These are phyloP conservation scores for Poecilus cupreus DNA, from an alignment of 2,888 invertebrate species.

Conservation along the genomic window DNA sequence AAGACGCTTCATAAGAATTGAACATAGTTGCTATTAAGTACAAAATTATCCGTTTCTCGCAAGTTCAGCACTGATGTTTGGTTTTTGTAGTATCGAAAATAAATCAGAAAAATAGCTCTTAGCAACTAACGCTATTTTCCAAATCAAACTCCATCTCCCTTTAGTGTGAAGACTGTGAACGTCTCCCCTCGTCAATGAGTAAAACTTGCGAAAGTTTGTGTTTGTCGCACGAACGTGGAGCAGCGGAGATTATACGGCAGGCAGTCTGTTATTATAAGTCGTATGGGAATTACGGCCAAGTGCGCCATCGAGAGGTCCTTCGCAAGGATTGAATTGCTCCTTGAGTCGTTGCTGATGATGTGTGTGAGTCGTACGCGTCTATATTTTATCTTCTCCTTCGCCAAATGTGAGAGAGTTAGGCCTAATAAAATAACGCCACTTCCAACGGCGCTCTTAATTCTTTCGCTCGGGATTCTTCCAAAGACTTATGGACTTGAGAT, in stretches of 20 bases:
- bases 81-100: no score
- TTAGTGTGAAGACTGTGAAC: background rate
- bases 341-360: constrained; percentile 55
- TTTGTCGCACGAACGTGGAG: background rate
- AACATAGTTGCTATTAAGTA: no score
- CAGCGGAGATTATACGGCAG: constrained; percentile 21
- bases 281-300: constrained; percentile 47
- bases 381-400: constrained; percentile 31
- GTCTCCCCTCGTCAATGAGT: background rate
- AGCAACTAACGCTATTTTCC: no score
- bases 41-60: no score
- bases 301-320: constrained; percentile 43
- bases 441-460: background rate
- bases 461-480: no score
- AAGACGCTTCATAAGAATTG: no score
- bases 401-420: constrained; percentile 30
- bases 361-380: constrained; percentile 30
- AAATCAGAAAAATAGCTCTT: no score
- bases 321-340: constrained; percentile 54
- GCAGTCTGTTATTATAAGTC: constrained; percentile 54
- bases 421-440: constrained; percentile 34
- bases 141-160: no score
- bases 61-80: no score
- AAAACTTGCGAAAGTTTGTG: constrained; percentile 2
- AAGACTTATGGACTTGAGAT: no score